Evolutionary conservation across 2,888 invertebrate genomes (phyloP).

Genomic region (Orthosia cruda): DNA sequence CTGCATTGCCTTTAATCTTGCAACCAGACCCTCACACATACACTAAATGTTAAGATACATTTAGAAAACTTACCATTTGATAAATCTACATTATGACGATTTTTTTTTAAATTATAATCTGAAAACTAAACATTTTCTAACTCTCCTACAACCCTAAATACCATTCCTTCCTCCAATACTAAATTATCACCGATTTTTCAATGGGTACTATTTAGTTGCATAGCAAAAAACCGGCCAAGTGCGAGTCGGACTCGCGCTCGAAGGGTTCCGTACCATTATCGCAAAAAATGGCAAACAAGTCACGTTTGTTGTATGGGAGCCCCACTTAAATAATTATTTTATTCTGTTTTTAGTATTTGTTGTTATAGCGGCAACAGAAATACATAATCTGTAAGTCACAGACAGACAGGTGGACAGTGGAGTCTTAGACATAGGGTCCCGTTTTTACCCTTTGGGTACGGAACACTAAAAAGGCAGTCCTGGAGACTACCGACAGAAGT

Average conservation of each 20-base stretch:
- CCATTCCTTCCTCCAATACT: constrained; percentile 37
- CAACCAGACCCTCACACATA: neutral
- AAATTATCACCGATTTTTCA: constrained; percentile 40
- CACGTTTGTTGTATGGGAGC: no score
- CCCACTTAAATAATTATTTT: neutral
- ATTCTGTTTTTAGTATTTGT: no score
- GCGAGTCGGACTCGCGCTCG: no score
- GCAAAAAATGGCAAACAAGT: no score
- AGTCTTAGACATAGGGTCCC: no score
- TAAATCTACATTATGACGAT: neutral
- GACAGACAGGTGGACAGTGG: no score
- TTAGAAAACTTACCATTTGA: neutral
- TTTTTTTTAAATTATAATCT: neutral
- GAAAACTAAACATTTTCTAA: neutral
- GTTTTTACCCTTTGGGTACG: no score
- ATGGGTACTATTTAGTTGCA: constrained; percentile 21
- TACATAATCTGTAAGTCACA: no score
- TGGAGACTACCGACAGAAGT: no score
- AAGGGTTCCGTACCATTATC: no score
- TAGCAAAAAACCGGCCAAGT: constrained; percentile 14
- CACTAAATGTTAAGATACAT: neutral
- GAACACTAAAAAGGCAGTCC: no score
- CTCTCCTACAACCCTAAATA: constrained; percentile 8
- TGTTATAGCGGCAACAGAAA: no score
- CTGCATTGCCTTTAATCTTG: neutral